Evolutionary conservation across 2,113 vertebrate species (phyloP).

Genomic region (Eubucco bourcierii): DNA sequence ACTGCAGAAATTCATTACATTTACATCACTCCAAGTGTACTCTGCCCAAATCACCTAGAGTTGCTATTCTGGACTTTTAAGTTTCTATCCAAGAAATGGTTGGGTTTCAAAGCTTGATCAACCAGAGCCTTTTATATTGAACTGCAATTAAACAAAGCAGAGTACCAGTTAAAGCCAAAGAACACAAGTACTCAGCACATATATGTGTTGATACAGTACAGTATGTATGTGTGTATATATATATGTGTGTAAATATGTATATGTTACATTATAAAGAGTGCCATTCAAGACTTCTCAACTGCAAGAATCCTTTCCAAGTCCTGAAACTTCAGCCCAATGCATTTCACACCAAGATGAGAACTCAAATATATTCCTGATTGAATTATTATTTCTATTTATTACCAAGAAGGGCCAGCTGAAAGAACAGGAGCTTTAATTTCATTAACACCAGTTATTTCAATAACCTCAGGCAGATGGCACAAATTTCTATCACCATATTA

Average conservation of each 20-base stretch:
- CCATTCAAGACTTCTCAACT: slow-evolving; percentile 17
- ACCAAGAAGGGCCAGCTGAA: background rate
- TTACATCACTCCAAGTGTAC: background rate
- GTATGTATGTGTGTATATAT: slow-evolving; percentile 4
- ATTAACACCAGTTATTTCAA: background rate
- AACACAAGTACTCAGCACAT: slow-evolving; percentile 50
- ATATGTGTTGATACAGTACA: slow-evolving; percentile 44
- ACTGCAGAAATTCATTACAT: background rate
- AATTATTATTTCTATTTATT: background rate
- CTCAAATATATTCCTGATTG: background rate
- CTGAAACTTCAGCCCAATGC: background rate
- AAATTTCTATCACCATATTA: background rate
- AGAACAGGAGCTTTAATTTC: background rate
- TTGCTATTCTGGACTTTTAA: background rate
- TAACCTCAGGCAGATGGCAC: background rate
- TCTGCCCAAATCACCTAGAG: background rate
- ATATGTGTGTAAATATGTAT: slow-evolving; percentile 21
- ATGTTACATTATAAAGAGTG: slow-evolving; percentile 37
- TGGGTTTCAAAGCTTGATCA: slow-evolving; percentile 41
- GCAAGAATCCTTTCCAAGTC: background rate
- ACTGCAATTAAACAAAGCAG: slow-evolving; percentile 58
- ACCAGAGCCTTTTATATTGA: slow-evolving; percentile 32
- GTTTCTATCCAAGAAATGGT: slow-evolving; percentile 14
- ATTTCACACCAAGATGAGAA: background rate
- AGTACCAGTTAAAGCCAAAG: slow-evolving; percentile 57